Base-by-base conservation (phyloP, 1,140 invertebrate species). In the Drosophila athabasca region DNA sequence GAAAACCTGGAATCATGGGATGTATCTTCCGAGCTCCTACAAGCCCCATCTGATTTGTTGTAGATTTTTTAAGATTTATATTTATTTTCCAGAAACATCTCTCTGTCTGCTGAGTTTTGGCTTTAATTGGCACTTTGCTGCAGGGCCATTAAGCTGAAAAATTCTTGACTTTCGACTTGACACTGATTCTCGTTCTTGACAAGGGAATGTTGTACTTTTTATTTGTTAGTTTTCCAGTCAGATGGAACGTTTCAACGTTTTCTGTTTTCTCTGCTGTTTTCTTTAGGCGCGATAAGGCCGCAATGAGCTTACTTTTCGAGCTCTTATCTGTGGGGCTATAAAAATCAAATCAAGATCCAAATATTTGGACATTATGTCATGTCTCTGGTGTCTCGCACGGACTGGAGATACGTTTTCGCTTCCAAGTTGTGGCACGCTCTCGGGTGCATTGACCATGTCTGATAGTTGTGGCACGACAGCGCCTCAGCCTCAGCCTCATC, bases 51-150 rank as follows among this genome's bases (percentile, higher is more conserved):
- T 19, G 17, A 4, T 24, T 24, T 24, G 3, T 24, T 4, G 2
- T 24, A 2, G 22, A 24, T 24, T 26, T 26, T 26, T 26, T 0
- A 6, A 26, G 4, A 26, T 26, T 26, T 19, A 19, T 1, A 19
- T 19, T 5, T 26, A 4, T 5, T 26, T 26, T 26, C 5, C 24
- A 26, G 5, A 5, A 26, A 26, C 5, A 35, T 35, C 9, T 35
- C 17, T 1, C 17, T 19, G 0, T 19, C 17, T 19, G 35, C 35
- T 39, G 4, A 35, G 17, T 1, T 50, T 68, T 62, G 65, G 64
- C 50, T 81, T 82, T 82, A 81, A 81, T 81, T 81, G 82, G 73
- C 79, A 81, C 79, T 61, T 81, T 39, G 61, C 57, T 59, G 77
- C 78, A 67, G 58, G 71, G 43, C 60, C 60, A 50, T 69, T 65